Base-by-base conservation (phyloP, 1,140 invertebrate species). In the Ptiloglossa arizonensis region DNA sequence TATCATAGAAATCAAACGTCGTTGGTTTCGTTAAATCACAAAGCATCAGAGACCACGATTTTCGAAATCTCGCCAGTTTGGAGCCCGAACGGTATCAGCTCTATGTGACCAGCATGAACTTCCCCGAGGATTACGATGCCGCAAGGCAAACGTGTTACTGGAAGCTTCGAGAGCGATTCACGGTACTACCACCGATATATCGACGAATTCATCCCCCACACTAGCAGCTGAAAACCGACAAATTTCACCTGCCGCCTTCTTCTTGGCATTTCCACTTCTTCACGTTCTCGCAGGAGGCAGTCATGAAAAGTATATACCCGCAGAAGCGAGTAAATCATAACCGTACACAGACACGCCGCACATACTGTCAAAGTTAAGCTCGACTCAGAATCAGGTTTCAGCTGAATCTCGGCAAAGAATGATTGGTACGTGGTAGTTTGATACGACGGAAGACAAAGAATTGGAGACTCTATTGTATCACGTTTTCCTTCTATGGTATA, bases 331-430 rank as follows among this genome's bases (percentile, higher is more conserved):
- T 89, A 90, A 90, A 90, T 90, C 89, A 90, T 86, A 71, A 76
- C 62, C 87, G 86, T 87, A 88, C 82, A 87, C 83, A 86, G 89
- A 88, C 86, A 89, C 83, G 85, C 79, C 73, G 83, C 85, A 87
- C 85, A 89, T 89, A 90, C 88, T 90, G 88, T 80, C 56, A 50
- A 83, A 89, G 87, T 89, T 89, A 87, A 90, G 87, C 83, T n/a
- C 82, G 60, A 63, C 82, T 72, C 63, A 68, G 77, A 74, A 75
- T 75, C 66, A 44, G 71, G 62, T 67, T 75, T 79, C 66, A 67
- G 44, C 66, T 81, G 66, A 78, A 52, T 29, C 64, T 13, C 27
- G 35, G 44, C 22, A 46, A 57, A 57, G 77, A 59, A 80, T 72
- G 81, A 81, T 78, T 32, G 44, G 44, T 74, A 63, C 48, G 71